Evolutionary conservation across 2,797 vertebrate genomes (phyloP), one percentile per base, ranked within the genome.

Genomic region (Sebastes melanostomus): DNA sequence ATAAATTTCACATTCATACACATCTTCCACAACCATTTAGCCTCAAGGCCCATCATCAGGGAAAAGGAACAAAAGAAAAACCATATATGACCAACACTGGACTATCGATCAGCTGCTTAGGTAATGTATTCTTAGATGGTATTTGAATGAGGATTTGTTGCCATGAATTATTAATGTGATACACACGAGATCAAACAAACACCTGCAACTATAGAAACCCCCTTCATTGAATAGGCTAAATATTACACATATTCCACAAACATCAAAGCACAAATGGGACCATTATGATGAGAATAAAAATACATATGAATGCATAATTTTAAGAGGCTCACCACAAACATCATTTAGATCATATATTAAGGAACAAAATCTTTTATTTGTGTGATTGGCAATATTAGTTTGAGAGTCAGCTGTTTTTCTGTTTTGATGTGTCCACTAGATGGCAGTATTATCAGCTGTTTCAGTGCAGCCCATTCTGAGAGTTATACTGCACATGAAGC

Each of bases 371-470:
- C 3, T 18, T 27, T n/a, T 56, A 62, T 36, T 55, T 59, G 62
- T 10, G 71, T 16, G 13, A 46, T 18, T 46, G 32, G 20, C 3
- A 27, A 25, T 14, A 46, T 20, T 10, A 22, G 18, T 42, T 34
- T 50, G 14, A 14, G 38, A 16, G 20, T 18, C 42, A 38, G 22
- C 71, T 34, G 22, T 13, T 34, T 14, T 18, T 6, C 1, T 63
- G 25, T 52, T 24, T 29, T 10, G 0, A 34, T 68, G 29, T 50
- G 2, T 18, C 92, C 95, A 92, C 92, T 75, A 93, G 95, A 89
- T 95, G 95, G 94, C 93, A 88, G 89, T 76, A 75, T 91, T 80
- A 74, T 68, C 85, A 22, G 27, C 87, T 55, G 46, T 69, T 93
- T 90, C 38, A 29, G 9, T 27, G 25, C 32, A 38, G 22, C 7